These are phyloP conservation scores for Hydra vulgaris DNA, from an alignment of 30 jellyfish, hydroid and myxozoan genomes.

Conservation along the genomic window DNA sequence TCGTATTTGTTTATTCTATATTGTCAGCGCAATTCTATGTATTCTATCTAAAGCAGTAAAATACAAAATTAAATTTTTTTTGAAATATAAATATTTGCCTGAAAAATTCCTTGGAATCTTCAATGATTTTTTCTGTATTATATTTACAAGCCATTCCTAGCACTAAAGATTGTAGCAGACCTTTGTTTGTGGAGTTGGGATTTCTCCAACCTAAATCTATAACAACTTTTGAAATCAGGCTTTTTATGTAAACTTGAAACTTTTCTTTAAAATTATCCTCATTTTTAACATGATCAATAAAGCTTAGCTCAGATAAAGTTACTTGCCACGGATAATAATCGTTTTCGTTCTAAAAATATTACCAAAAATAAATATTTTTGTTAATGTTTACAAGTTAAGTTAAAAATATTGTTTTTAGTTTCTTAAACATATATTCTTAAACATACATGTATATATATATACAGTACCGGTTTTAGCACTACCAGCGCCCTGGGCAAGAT, in stretches of 20 bases:
- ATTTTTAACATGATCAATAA: neutral
- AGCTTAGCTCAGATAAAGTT: neutral
- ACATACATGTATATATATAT: no score
- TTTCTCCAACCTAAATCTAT: constrained; percentile 20
- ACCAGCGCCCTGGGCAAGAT: no score
- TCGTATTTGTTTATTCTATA: no score
- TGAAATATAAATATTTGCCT: constrained; percentile 15
- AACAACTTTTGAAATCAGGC: neutral
- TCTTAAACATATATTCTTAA: no score
- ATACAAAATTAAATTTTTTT: no score
- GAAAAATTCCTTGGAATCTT: constrained; percentile 1
- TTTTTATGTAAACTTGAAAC: constrained; percentile 1
- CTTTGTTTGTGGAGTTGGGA: neutral
- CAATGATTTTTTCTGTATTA: neutral
- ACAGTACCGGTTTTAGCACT: no score
- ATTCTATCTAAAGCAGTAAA: no score
- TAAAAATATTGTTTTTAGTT: no score
- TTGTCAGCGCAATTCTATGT: no score
- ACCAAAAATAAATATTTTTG: no score
- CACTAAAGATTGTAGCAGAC: constrained; percentile 15
- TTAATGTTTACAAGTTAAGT: no score
- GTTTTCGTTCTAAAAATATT: constrained; percentile 13
- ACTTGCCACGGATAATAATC: constrained; percentile 32
- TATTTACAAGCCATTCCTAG: constrained; percentile 15
- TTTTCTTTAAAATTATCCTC: neutral